Evolutionary conservation across 2,113 vertebrate species (phyloP), one percentile per base, ranked within the genome.

Genomic region (Crypturellus undulatus): DNA sequence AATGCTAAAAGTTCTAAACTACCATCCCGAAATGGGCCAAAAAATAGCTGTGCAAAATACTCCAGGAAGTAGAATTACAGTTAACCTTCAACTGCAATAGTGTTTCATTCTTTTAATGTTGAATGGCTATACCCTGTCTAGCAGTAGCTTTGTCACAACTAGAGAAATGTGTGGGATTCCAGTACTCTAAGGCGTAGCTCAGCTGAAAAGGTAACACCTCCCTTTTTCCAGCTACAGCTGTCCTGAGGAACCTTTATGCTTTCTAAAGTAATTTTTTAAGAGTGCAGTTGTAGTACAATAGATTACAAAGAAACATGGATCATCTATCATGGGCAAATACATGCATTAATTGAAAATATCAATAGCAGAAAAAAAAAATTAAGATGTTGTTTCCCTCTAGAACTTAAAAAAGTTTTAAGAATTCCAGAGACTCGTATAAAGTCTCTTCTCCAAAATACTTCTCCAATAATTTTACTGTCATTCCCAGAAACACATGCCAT

Each of bases 21-120:
- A 88, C 9, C 14, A 89, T 25, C 40, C 54, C 87, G 94, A 94
- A 90, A 42, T 0, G 17, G 47, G 75, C 20, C 20, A 67, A 34
- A 81, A 92, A 89, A 15, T 10, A 56, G 2, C 6, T 52, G 58
- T 49, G 79, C 24, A n/a, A 76, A 79, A 84, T 26, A 79, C 52
- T 49, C 36, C n/a, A 84, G 88, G 86, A 84, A 92, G 88, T 3
- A 85, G 56, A 91, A 94, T 92, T 94, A 90, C 8, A 85, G n/a
- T 8, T 78, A 70, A 82, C 79, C 79, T 94, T 87, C 30, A 94
- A 91, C 94, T 87, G 21, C n/a, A 94, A 91, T 25, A 87, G n/a
- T 24, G 45, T 47, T 70, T 15, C 68, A 38, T 71, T 92, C 77
- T 73, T 95, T 70, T 83, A 90, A 94, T 42, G 36, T 93, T 70